Conservation (phyloP, 64 coral and sea anemone species). For the Montipora sp. region DNA sequence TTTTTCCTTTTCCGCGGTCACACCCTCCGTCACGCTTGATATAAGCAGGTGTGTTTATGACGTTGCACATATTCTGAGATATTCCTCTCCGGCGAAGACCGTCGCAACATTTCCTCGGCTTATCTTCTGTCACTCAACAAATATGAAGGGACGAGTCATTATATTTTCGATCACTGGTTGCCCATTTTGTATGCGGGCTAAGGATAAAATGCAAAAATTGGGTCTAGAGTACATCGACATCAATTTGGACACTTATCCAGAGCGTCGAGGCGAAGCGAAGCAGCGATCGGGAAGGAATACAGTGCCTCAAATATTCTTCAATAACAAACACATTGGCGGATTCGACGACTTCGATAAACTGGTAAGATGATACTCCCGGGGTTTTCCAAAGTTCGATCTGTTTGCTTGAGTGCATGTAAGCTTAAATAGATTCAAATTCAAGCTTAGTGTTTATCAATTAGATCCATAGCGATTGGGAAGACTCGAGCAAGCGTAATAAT, state of each 20-base stretch:
- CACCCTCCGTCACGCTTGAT: neutral
- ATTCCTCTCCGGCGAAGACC: neutral
- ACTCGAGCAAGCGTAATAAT: no score
- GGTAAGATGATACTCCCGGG: slow-evolving; percentile 47
- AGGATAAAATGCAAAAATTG: slow-evolving; percentile 78
- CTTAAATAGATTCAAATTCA: no score
- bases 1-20: neutral
- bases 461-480: no score
- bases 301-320: slow-evolving; percentile 98
- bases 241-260: slow-evolving; percentile 81
- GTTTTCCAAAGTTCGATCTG: neutral
- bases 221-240: slow-evolving; percentile 84
- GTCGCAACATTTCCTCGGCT: neutral
- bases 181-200: slow-evolving; percentile 89
- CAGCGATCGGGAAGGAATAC: slow-evolving; percentile 80
- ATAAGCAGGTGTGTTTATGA: neutral
- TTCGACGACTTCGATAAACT: slow-evolving; percentile 92
- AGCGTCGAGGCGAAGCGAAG: slow-evolving; percentile 74
- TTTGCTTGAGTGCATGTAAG: neutral
- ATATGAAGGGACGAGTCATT: slow-evolving; percentile 85
- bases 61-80: neutral
- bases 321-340: slow-evolving; percentile 90
- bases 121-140: neutral
- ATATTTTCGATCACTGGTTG: slow-evolving; percentile 88
- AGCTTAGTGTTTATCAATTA: no score